Evolutionary conservation across 2,888 invertebrate genomes (phyloP), one percentile per base, ranked within the genome.

Genomic region (Stramonita haemastoma): DNA sequence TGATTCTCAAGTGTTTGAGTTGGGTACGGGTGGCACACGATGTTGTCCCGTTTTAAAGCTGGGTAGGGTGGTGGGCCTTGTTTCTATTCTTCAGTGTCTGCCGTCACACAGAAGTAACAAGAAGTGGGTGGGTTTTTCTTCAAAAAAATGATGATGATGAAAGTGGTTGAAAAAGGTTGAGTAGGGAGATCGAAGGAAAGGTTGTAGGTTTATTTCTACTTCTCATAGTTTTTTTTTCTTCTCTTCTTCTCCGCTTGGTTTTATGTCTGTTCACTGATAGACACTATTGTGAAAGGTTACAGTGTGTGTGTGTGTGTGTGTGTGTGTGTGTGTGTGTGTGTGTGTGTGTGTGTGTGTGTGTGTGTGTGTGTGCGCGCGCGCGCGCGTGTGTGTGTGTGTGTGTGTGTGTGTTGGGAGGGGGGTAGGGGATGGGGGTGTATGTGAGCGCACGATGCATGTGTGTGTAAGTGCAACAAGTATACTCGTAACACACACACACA

Each of bases 251-350:
- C 5, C 17, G 83, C 32, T 29, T 32, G 36, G 11, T 26, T 32
- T 11, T 19, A 13, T n/a, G n/a, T n/a, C n/a, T n/a, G 11, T 1
- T 73, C 19, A 60, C 22, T 22, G 22, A 2, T 19, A 26, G 70
- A 70, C 26, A 4, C 0, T 4, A 19, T 26, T 19, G 8, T 19
- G 8, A 26, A 70, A 19, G 60, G 60, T 8, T 26, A 32, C 46
- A 26, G 81, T 46, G 81, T 22, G 81, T 15, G 81, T 15, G 81
- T 15, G 81, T 15, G 81, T 81, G 81, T 36, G 36, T 81, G 81
- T 81, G 81, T 81, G 81, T 81, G 81, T 81, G 81, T 81, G 81
- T 81, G 81, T 81, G 81, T 81, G 81, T 81, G 81, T 81, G 81
- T 36, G 81, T 36, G 81, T 36, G 81, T 26, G 81, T 36, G 36